Percentiles rank a stretch among this genome's conserved stretches.
Conservation (phyloP, 2,113 vertebrate species). For the Chlorocebus sabaeus region DNA sequence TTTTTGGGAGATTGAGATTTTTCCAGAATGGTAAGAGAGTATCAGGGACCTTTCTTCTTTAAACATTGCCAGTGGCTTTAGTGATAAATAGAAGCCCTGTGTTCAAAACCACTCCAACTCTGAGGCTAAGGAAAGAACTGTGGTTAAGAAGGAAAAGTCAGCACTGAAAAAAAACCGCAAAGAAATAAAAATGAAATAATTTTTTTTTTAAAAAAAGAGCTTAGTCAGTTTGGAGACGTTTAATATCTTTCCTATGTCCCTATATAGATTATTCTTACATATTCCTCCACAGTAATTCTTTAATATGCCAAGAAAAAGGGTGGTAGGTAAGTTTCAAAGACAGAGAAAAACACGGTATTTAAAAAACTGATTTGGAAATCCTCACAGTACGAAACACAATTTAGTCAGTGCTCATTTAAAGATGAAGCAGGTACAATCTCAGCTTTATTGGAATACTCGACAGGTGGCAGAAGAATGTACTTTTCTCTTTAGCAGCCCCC, state of each 20-base stretch:
- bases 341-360: not conserved
- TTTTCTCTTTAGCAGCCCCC: not conserved
- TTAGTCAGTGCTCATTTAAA: not conserved
- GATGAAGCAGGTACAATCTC: not conserved
- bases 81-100: not conserved
- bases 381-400: not conserved
- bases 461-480: not conserved
- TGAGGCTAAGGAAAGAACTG: not conserved
- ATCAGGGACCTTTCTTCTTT: not conserved
- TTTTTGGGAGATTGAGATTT: not conserved
- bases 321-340: not conserved
- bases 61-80: not conserved
- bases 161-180: not conserved
- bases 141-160: not conserved
- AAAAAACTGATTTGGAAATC: not conserved
- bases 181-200: not conserved
- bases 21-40: not conserved
- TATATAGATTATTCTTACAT: not conserved
- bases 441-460: not conserved
- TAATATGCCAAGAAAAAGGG: not conserved
- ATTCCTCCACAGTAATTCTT: not conserved
- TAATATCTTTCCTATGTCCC: not conserved
- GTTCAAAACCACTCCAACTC: not conserved
- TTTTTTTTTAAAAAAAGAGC: too few species aligned
- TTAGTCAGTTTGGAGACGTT: not conserved